Evolutionary conservation across 2,113 vertebrate genomes (phyloP), one percentile per base, ranked within the genome.

Genomic region (Pseudopodoces humilis): DNA sequence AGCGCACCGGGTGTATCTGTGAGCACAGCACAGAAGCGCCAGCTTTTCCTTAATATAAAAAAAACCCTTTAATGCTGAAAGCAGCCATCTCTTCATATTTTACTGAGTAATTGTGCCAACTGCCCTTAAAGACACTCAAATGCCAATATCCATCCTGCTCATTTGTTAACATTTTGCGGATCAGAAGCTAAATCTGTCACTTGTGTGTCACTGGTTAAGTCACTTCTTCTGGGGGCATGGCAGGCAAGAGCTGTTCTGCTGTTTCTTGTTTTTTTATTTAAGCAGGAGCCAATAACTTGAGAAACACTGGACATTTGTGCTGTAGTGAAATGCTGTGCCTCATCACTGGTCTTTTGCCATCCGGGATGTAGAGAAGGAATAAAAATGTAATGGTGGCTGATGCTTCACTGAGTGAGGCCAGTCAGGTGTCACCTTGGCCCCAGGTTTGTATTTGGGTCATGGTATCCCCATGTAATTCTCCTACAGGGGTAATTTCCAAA

Each of bases 161-260:
- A 85, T 93, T 96, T 94, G 83, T 95, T 96, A 92, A 83, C 80
- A 47, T 94, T 97, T 94, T 95, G 90, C 13, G 9, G 86, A 95
- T 97, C 80, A 96, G 93, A 93, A 95, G 86, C 92, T 96, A 71
- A 91, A 92, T 88, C 94, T 94, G 85, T 95, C 91, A 88, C 91
- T 93, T 0, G 11, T 62, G 71, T 95, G 75, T 96, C 91, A 79
- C 83, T 80, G 41, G 60, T 83, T 96, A 95, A 94, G 77, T 90
- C 78, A 71, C 80, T 93, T 88, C 71, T 94, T 78, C 58, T 35
- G 8, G 47, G 93, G 91, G 47, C 75, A 77, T 63, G 87, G 71
- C 81, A 90, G 65, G 60, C 71, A 84, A 75, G 76, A 80, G 69
- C 71, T 88, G 64, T 93, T 95, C 64, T 75, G 41, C 50, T 85